These are phyloP conservation scores for Aspidoscelis tigris DNA, from an alignment of 2,113 vertebrate genomes.

Conservation along the genomic window DNA sequence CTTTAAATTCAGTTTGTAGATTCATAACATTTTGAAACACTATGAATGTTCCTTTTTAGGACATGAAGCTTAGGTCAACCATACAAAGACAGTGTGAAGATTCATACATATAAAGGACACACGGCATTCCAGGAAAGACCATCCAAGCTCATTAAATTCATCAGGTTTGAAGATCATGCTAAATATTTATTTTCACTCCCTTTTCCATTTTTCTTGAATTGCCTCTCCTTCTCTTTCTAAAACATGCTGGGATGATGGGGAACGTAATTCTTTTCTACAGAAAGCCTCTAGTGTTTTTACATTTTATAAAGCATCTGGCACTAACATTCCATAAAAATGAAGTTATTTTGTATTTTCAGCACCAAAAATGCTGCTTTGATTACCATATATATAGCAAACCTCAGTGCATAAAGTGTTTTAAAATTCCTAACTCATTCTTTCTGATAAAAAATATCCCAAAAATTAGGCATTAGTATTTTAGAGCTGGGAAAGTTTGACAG, in stretches of 20 bases:
- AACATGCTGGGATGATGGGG: constrained; percentile 33
- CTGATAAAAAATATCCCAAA: neutral
- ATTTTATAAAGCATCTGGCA: constrained; percentile 24
- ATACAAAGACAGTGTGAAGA: constrained; percentile 8
- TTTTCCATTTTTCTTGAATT: constrained; percentile 12
- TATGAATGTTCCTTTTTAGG: constrained; percentile 14
- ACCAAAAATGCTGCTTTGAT: constrained; percentile 19
- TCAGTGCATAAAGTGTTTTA: constrained; percentile 3
- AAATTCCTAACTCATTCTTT: neutral
- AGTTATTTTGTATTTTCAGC: constrained; percentile 18
- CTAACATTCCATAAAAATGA: constrained; percentile 29
- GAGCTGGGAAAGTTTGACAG: neutral
- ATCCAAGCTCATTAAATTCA: constrained; percentile 32
- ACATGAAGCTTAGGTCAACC: constrained; percentile 13
- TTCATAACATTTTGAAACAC: neutral
- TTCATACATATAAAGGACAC: neutral
- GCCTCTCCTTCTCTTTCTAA: neutral
- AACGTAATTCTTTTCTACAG: constrained; percentile 30
- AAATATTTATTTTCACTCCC: constrained; percentile 35
- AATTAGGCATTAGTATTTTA: neutral
- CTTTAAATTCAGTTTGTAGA: constrained; percentile 6
- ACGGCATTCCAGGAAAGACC: neutral
- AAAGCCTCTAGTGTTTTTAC: constrained; percentile 13
- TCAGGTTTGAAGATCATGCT: constrained; percentile 25
- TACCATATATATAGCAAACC: constrained; percentile 30